Evolutionary conservation across 2,113 vertebrate genomes (phyloP).

Genomic region (Pelecanoides urinatrix): DNA sequence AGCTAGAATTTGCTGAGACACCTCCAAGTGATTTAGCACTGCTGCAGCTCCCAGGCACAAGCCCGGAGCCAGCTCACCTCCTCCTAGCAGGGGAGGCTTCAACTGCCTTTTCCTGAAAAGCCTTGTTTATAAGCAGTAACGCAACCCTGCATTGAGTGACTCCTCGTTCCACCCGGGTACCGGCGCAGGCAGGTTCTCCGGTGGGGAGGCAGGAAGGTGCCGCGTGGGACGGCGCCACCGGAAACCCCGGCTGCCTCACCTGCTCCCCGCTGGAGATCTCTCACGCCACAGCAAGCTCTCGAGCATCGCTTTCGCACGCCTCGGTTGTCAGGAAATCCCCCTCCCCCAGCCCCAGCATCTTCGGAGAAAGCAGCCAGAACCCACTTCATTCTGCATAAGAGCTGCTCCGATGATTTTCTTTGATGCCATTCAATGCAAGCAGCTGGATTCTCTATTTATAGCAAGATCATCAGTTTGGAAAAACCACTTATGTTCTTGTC

Average conservation of each 20-base stretch:
- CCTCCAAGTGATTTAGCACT: neutral
- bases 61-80: neutral
- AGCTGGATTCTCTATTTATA: conserved; percentile 68
- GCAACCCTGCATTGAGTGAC: neutral
- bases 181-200: fast-evolving
- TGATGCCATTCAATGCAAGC: conserved; percentile 51
- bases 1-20: conserved; percentile 2
- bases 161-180: fast-evolving
- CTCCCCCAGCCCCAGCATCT: neutral
- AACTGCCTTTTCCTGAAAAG: neutral
- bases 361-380: conserved; percentile 30
- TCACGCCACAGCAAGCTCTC: neutral
- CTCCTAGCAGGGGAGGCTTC: neutral
- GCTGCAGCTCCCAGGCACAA: neutral
- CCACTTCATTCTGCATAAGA: conserved; percentile 15
- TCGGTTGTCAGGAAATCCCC: neutral
- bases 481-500: neutral
- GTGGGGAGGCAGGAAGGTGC: neutral
- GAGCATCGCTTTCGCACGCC: fast-evolving
- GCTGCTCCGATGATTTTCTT: conserved; percentile 26
- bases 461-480: conserved; percentile 43
- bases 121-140: neutral
- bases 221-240: fast-evolving
- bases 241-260: neutral
- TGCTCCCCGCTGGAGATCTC: neutral